Evolutionary conservation across 2,888 invertebrate genomes (phyloP).

Genomic region (Idaea dimidiata): DNA sequence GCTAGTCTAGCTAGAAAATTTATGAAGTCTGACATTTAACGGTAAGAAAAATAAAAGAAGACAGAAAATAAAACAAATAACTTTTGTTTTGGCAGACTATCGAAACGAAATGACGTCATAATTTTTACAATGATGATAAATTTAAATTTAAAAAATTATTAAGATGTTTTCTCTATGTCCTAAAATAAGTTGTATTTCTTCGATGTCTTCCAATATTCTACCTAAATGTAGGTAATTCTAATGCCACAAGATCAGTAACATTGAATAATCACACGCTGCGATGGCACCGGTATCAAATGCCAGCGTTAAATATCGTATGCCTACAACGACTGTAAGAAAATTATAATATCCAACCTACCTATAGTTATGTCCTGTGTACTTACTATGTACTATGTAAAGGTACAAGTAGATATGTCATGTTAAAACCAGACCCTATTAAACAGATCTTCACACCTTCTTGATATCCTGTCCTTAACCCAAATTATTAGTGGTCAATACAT

Average conservation of each 20-base stretch:
- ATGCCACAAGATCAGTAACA: constrained; percentile 52
- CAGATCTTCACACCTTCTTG: too few relatives aligned
- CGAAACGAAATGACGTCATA: too few relatives aligned
- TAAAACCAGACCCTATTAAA: too few relatives aligned
- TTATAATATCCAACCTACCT: not conserved
- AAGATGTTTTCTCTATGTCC: not conserved
- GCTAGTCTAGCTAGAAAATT: too few relatives aligned
- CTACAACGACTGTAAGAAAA: constrained; percentile 16
- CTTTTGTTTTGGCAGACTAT: too few relatives aligned
- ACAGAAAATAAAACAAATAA: too few relatives aligned
- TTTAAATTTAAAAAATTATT: too few relatives aligned
- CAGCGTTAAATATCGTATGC: constrained; percentile 53
- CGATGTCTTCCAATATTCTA: not conserved
- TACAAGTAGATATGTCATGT: not conserved
- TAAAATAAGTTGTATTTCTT: not conserved
- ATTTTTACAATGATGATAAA: too few relatives aligned
- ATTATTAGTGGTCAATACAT: too few relatives aligned
- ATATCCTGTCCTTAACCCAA: too few relatives aligned
- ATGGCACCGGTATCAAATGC: constrained; percentile 49
- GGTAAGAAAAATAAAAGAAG: too few relatives aligned
- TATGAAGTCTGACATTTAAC: too few relatives aligned
- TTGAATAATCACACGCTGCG: constrained; percentile 47
- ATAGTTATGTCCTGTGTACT: not conserved
- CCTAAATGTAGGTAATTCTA: constrained; percentile 52
- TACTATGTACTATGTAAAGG: not conserved